Percentiles rank a stretch among this genome's conserved stretches.
phyloP scores from a whole-genome alignment of 2,888 invertebrate species.

The Pterobdella sp. region DNA sequence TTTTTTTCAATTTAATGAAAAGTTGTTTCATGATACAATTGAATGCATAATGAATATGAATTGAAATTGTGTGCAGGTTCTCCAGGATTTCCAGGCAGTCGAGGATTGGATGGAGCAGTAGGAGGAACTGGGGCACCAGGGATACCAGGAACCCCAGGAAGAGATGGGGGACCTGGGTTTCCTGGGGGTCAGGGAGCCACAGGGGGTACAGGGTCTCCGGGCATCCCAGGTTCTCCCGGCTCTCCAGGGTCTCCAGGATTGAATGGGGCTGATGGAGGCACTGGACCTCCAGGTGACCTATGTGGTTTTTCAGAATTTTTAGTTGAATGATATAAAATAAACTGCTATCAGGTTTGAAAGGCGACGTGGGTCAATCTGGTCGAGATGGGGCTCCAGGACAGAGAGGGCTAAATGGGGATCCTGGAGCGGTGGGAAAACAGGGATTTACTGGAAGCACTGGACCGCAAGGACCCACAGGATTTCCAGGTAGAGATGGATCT shows the following conservation, averaged over 20 bases:
- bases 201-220: constrained; percentile 23
- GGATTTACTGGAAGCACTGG: constrained; percentile 30
- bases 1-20: too few species aligned
- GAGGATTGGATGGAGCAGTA: background rate
- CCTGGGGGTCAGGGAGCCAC: constrained; percentile 17
- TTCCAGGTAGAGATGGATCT: constrained; percentile 15
- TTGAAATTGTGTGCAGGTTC: background rate
- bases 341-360: constrained; percentile 8
- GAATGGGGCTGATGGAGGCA: constrained; percentile 3
- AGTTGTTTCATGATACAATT: too few species aligned
- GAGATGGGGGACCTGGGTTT: constrained; percentile 24
- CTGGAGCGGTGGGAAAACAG: constrained; percentile 26
- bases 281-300: constrained; percentile 22
- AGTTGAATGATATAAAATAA: too few species aligned
- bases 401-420: constrained; percentile 25
- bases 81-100: background rate
- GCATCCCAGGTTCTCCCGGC: constrained; percentile 27
- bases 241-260: constrained; percentile 25
- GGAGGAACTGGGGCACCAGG: constrained; percentile 27
- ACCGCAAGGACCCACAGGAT: constrained; percentile 18
- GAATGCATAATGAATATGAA: background rate
- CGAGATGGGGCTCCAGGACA: constrained; percentile 28
- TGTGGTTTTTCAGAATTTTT: too few species aligned
- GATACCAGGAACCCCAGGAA: constrained; percentile 24
- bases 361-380: constrained; percentile 20